phyloP scores from a whole-genome alignment of 2,888 invertebrate species.

The Brenthis hecate region DNA sequence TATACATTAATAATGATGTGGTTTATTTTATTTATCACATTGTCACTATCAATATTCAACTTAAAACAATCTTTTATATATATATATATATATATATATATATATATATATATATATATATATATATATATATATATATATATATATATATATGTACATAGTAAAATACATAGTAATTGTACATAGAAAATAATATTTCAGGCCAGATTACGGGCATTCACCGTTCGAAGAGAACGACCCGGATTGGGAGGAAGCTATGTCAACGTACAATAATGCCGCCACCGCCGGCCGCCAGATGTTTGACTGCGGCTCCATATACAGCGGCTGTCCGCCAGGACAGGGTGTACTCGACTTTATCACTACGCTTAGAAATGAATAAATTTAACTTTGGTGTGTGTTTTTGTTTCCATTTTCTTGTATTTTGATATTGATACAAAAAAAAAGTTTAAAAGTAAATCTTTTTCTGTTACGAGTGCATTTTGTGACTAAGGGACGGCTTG shows the following conservation, averaged over 20 bases:
- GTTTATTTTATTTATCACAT: no score
- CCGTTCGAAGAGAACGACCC: conserved; percentile 73
- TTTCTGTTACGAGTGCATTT: no score
- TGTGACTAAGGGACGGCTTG: no score
- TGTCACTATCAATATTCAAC: no score
- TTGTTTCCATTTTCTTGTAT: neutral
- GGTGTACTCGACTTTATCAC: conserved; percentile 85
- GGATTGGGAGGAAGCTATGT: conserved; percentile 57
- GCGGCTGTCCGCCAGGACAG: conserved; percentile 82
- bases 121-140: no score
- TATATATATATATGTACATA: no score
- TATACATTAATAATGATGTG: no score
- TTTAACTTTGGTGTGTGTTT: neutral
- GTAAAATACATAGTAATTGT: neutral
- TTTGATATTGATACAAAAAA: no score
- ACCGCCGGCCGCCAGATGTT: conserved; percentile 84
- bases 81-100: no score
- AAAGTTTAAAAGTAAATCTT: no score
- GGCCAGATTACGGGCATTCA: conserved; percentile 81
- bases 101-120: no score
- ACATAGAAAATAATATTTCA: conserved; percentile 52
- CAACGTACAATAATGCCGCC: conserved; percentile 83
- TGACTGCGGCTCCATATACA: conserved; percentile 84
- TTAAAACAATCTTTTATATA: no score
- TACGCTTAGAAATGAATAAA: conserved; percentile 58